phyloP scores from a whole-genome alignment of 2,113 vertebrate genomes.

The Cyanoramphus novaezelandiae region DNA sequence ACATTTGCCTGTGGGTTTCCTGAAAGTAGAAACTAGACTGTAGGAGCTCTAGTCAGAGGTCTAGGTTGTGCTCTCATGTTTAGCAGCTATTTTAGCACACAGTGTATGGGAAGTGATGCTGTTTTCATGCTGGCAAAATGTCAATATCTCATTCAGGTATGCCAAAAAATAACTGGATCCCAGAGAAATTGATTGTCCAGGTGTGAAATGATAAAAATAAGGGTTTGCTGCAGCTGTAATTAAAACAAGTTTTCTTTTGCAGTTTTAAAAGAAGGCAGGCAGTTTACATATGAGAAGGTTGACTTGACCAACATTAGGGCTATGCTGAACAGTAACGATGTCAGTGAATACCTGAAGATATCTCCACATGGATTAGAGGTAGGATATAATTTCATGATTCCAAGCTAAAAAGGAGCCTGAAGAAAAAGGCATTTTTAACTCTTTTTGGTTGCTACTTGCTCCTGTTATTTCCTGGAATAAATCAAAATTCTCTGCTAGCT shows the following conservation, averaged over 20 bases:
- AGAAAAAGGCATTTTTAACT: not conserved
- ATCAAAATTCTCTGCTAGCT: not conserved
- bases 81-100: not conserved
- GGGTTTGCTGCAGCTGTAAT: not conserved
- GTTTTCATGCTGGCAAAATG: not conserved
- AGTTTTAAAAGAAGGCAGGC: conserved; percentile 96
- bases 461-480: not conserved
- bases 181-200: not conserved
- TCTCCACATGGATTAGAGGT: conserved; percentile 95
- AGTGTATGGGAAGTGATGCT: not conserved
- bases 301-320: conserved; percentile 91
- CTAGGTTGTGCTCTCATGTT: not conserved
- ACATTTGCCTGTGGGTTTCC: not conserved
- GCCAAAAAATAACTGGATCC: not conserved
- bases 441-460: not conserved
- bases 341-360: conserved; percentile 99
- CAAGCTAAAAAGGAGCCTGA: not conserved
- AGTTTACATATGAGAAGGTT: conserved; percentile 96
- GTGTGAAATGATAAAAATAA: not conserved
- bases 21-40: not conserved
- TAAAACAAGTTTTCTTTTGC: conserved; percentile 25
- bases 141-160: not conserved
- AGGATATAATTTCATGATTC: not conserved
- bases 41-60: not conserved
- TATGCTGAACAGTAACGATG: conserved; percentile 99